A percentile compares a stretch with the other conserved stretches of the same genome.
Conservation (phyloP, 2,113 vertebrate species). For the Shinisaurus crocodilurus region DNA sequence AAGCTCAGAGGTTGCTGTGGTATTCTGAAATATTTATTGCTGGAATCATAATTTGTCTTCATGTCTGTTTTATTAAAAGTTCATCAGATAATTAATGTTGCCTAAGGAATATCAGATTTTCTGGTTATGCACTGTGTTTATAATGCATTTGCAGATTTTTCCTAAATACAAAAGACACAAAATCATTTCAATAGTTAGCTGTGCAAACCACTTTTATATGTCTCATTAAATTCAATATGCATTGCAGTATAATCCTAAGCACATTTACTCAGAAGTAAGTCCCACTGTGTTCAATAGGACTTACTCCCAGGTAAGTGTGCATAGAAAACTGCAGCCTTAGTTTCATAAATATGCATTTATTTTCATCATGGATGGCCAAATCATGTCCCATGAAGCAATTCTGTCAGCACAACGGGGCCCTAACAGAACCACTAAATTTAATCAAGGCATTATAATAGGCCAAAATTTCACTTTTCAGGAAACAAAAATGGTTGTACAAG, state of each 20-base stretch:
- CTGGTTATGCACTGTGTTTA: not conserved
- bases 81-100: not conserved
- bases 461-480: not conserved
- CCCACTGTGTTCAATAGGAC: not conserved
- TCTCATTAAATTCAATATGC: not conserved
- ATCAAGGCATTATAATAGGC: not conserved
- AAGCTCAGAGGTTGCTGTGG: too few species aligned
- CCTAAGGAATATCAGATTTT: not conserved
- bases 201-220: not conserved
- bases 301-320: not conserved
- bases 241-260: not conserved
- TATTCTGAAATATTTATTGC: slow-evolving; percentile 20
- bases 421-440: not conserved
- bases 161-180: not conserved
- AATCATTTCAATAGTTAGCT: not conserved
- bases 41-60: slow-evolving; percentile 1
- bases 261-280: not conserved
- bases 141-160: not conserved
- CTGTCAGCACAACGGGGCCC: not conserved
- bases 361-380: not conserved
- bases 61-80: slow-evolving; percentile 31
- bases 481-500: not conserved
- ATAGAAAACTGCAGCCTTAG: not conserved
- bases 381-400: not conserved
- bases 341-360: not conserved